These are phyloP conservation scores for Ardeotis arabs DNA, from an alignment of 2,113 vertebrate genomes.

Conservation along the genomic window DNA sequence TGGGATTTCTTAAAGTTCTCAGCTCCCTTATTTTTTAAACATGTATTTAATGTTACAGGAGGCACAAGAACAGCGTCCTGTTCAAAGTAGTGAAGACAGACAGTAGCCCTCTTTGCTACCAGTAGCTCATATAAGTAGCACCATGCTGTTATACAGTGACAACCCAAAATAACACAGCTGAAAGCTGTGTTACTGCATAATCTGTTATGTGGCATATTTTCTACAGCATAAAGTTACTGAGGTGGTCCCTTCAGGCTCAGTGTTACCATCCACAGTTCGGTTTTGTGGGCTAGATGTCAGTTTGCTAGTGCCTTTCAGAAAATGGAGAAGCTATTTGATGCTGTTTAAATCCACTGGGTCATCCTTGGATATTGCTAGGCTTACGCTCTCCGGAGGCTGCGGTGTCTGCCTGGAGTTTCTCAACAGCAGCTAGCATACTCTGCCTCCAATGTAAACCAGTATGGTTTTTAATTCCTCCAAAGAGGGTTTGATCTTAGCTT, in stretches of 20 bases:
- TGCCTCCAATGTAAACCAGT: neutral
- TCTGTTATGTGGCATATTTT: neutral
- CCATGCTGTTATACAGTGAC: neutral
- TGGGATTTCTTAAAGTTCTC: neutral
- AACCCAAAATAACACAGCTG: neutral
- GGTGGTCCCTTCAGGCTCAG: neutral
- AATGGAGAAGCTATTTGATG: neutral
- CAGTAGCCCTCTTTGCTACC: neutral
- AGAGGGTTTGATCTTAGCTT: neutral
- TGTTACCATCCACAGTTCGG: neutral
- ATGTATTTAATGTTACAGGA: neutral
- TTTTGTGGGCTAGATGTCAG: neutral
- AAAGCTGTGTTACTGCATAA: neutral
- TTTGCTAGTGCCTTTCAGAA: neutral
- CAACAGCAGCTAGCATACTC: neutral
- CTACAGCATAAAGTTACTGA: neutral
- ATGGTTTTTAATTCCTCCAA: neutral
- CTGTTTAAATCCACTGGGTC: neutral
- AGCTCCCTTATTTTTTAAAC: neutral
- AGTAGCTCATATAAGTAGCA: neutral
- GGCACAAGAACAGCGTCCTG: neutral
- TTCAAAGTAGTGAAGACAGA: neutral
- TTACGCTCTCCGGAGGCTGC: accelerated
- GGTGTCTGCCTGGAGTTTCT: neutral
- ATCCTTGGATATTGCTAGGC: neutral